A percentile compares a stretch with the other conserved stretches of the same genome.
Evolutionary conservation across 2,113 vertebrate species (phyloP).

Genomic region (Sinocyclocheilus anshuiensis): DNA sequence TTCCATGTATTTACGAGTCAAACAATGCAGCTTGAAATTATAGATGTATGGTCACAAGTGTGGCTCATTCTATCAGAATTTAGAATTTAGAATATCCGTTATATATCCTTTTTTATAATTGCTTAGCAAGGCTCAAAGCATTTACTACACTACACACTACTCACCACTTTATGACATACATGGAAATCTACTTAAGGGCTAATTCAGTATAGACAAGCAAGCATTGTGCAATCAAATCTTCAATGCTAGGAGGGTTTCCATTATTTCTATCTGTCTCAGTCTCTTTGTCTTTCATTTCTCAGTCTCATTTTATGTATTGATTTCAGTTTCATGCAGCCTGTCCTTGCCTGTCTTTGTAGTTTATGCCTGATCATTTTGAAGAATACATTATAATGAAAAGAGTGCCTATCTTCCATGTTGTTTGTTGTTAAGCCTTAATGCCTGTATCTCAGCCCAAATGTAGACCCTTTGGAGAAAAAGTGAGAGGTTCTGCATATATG

Average conservation of each 20-base stretch:
- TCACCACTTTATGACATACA: background rate
- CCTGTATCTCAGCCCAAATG: background rate
- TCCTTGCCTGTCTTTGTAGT: background rate
- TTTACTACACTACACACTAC: background rate
- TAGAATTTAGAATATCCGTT: background rate
- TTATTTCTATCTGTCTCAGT: slow-evolving; percentile 1
- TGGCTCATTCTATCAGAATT: background rate
- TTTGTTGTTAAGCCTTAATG: background rate
- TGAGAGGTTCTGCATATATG: background rate
- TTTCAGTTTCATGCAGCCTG: background rate
- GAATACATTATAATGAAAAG: background rate
- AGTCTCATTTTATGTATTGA: background rate
- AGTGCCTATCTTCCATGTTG: background rate
- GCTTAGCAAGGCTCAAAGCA: background rate
- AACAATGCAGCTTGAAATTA: background rate
- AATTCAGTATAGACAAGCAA: background rate
- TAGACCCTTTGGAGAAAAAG: background rate
- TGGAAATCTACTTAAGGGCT: slow-evolving; percentile 17
- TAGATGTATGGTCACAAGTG: background rate
- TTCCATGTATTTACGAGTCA: background rate
- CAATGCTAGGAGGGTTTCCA: background rate
- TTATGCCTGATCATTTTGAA: background rate
- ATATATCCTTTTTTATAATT: background rate
- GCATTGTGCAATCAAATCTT: background rate
- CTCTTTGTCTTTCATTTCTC: slow-evolving; percentile 25